Base-by-base conservation (phyloP, 2,888 invertebrate species). In the Dichetophora obliterata region DNA sequence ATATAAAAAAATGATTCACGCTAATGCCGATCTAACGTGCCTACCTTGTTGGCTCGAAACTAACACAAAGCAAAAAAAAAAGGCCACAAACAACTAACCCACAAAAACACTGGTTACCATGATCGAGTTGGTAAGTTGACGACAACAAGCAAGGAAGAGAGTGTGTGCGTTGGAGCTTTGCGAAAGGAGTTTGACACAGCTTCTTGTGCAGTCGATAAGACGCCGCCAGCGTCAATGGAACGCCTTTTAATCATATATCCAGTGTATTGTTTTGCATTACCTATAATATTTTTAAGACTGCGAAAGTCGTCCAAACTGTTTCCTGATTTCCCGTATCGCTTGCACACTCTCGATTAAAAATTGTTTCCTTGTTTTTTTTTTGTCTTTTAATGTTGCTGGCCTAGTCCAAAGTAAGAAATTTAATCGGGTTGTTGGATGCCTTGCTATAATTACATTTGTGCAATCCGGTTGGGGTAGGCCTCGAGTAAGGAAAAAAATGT, bases 1-100 rank as follows among this genome's bases (percentile, higher is more conserved):
- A 37, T 11, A 11, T 11, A 43, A 43, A 11, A 14, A 11, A 43
- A 43, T 11, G 1, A 43, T 43, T 22, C 57, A 57, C 57, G 57
- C 52, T 71, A 57, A 37, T 11, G 71, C 57, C 59, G 37, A 43
- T 59, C 71, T 34, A 59, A 59, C 59, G 19, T 59, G 71, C 34
- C 43, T 37, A 19, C 19, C 34, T 70, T 27, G 19, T 54, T 70
- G 34, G 71, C 37, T 71, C 57, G n/a, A 59, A 71, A 16, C 9
- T 16, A n/a, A n/a, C 5, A 37, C 5, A 24, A 43, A 57, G 43
- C 19, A 54, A 71, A 22, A 66, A 22, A 59, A 59, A 59, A 27
- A 24, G 16, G 5, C n/a, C n/a, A n/a, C n/a, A 16, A 59, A 59
- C 27, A 22, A 14, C 11, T 5, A 59, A 9, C 11, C 43, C 14